Base-by-base conservation (phyloP, 2,113 vertebrate genomes). In the Bujurquina vittata region DNA sequence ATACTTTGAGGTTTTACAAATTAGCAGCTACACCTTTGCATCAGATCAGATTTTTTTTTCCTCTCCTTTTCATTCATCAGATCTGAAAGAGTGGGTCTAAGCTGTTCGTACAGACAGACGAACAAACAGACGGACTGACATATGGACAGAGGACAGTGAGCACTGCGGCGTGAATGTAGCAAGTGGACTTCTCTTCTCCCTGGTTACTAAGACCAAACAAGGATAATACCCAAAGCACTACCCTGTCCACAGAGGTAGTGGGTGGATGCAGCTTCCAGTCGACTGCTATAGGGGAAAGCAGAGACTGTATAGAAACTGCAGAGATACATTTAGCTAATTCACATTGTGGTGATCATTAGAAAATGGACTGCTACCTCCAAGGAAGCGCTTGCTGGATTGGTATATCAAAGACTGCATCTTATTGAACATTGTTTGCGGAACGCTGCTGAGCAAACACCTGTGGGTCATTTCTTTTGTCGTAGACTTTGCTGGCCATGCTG, bases 201-300 rank as follows among this genome's bases (percentile, higher is more conserved):
- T 91, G 89, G 90, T 93, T 87, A 91, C 91, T 91, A 87, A 93
- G 80, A 90, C 88, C 85, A 87, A 92, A 87, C 88, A 91, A 91
- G 89, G 89, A 93, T 86, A 93, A 92, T 82, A 92, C 79, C 84
- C 89, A 84, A 91, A 91, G 86, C 86, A 82, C 84, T 80, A 84
- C 86, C 88, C 85, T 91, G 87, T 94, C 88, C 88, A 87, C 84
- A 12, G 80, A 91, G 89, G 87, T 84, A 56, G 94, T 93, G 93
- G 94, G 93, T 93, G 94, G 94, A 94, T 92, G 93, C 90, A 85
- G 87, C 88, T 84, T 84, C 91, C 79, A 90, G 88, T 89, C 83
- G 84, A 54, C 82, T 56, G 84, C 90, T 91, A 92, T 91, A 91
- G 87, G 88, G 83, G 91, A 86, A 83, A 63, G 87, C 79, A 86